These are phyloP conservation scores for Pomatorhinus ruficollis DNA, from an alignment of 2,113 vertebrate genomes.

Conservation along the genomic window DNA sequence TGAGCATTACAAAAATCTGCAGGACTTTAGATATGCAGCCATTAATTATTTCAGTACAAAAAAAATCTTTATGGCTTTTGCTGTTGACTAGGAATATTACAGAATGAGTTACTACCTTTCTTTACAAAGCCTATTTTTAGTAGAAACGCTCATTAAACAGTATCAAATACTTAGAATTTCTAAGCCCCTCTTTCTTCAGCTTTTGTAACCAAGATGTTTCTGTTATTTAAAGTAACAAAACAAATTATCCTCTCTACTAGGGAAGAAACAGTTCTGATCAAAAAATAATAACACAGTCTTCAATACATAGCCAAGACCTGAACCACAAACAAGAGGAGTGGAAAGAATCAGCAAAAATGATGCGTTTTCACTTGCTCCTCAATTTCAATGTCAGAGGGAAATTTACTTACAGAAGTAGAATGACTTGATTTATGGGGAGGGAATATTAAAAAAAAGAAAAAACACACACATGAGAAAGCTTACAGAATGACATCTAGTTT, in stretches of 20 bases:
- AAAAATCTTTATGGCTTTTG: conserved; percentile 16
- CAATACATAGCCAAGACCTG: background rate
- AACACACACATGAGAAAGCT: background rate
- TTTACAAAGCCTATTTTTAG: conserved; percentile 27
- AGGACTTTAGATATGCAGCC: background rate
- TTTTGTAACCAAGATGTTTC: background rate
- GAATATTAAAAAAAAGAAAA: background rate
- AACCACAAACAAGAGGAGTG: background rate
- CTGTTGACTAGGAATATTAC: conserved; percentile 7
- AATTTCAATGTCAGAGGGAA: background rate
- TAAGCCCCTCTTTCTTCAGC: background rate
- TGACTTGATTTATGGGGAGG: background rate
- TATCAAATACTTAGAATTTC: background rate
- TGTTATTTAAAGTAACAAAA: background rate
- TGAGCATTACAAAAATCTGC: conserved; percentile 6
- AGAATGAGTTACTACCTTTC: background rate
- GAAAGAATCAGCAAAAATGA: background rate
- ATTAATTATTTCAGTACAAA: conserved; percentile 4
- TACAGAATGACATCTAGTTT: background rate
- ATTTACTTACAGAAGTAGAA: background rate
- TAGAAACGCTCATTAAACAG: background rate
- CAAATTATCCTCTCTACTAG: background rate
- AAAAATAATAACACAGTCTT: background rate
- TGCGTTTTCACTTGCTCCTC: background rate
- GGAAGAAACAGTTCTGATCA: background rate